phyloP scores from a whole-genome alignment of 92 coral and sea anemone species.

The Zoanthus solanderi region DNA sequence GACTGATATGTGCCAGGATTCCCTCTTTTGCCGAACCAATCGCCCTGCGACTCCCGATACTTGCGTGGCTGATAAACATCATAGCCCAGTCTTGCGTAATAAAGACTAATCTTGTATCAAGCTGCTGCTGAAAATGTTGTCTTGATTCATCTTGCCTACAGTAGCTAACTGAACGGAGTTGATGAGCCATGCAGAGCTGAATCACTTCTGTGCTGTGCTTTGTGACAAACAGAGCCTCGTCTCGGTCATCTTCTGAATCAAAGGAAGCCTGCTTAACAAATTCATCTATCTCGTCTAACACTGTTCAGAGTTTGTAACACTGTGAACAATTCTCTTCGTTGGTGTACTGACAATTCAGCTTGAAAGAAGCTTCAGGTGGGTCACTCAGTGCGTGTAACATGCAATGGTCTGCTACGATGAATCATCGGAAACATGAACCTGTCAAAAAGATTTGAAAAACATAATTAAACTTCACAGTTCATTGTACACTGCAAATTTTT shows the following conservation, averaged over 20 bases:
- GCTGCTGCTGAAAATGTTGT: slow-evolving; percentile 36
- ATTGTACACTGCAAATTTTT: not conserved
- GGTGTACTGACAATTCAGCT: slow-evolving; percentile 31
- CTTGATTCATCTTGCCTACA: slow-evolving; percentile 60
- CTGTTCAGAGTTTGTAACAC: slow-evolving; percentile 44
- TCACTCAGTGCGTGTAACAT: slow-evolving; percentile 64
- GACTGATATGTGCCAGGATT: slow-evolving; percentile 20
- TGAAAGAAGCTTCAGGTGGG: slow-evolving; percentile 36
- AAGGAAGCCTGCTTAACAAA: slow-evolving; percentile 30
- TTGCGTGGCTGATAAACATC: slow-evolving; percentile 39
- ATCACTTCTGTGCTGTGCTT: slow-evolving; percentile 43
- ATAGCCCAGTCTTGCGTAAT: slow-evolving; percentile 52
- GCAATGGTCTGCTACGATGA: slow-evolving; percentile 60
- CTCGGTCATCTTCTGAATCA: slow-evolving; percentile 52
- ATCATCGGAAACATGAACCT: slow-evolving; percentile 56
- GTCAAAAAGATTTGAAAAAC: not conserved
- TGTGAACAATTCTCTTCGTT: slow-evolving; percentile 51
- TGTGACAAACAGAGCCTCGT: slow-evolving; percentile 43
- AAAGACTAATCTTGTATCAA: slow-evolving; percentile 29
- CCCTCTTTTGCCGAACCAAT: slow-evolving; percentile 41
- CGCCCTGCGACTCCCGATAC: slow-evolving; percentile 52
- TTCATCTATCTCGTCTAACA: slow-evolving; percentile 36
- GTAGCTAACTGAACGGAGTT: slow-evolving; percentile 35
- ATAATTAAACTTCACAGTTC: not conserved
- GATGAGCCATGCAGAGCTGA: slow-evolving; percentile 65